Base-by-base conservation (phyloP, 2,797 vertebrate genomes). In the Urosaurus nigricauda region DNA sequence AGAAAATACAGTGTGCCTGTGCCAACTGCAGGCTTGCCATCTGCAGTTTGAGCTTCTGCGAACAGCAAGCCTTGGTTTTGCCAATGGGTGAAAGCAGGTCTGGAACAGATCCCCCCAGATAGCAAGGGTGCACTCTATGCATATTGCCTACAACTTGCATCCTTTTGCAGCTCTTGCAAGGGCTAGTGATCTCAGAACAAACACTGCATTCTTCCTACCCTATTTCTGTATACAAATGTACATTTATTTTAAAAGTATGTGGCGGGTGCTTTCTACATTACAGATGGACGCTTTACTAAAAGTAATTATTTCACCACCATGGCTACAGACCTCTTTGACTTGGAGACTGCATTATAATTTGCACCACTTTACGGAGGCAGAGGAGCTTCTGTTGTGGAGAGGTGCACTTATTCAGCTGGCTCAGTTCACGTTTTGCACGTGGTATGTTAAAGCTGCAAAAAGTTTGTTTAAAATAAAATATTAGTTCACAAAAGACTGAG, bases 361-460 rank as follows among this genome's bases (percentile, higher is more conserved):
- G 97, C 2, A 98, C 95, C 85, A 99, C 98, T 94, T 97, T 98
- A 40, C 97, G 95, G 77, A 99, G 97, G 91, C 99, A 99, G 14
- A 98, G 96, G 87, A 99, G 96, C 92, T 99, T 99, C 97, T 99
- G 98, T 90, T 98, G 98, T 0, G 99, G 98, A 14, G 98, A 98
- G 1, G 97, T 98, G 85, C 98, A 98, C 90, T 95, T 97, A 96
- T 99, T 99, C 95, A 99, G 96, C 92, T 98, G 98, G 92, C 97
- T 97, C 95, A 99, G 96, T 88, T 98, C 98, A 90, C 98, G 95
- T 95, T 99, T 99, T 0, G 98, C 99, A 86, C 98, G 97, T 24
- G 98, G 98, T 94, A 99, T 97, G 94, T 99, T 99, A 87, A 98
- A 98, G 91, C 99, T 99, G 94, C 0, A 95, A 91, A 90, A 24